A percentile compares a stretch with the other conserved stretches of the same genome.
phyloP scores from a whole-genome alignment of 2,797 vertebrate genomes.

The Microhierax caerulescens region DNA sequence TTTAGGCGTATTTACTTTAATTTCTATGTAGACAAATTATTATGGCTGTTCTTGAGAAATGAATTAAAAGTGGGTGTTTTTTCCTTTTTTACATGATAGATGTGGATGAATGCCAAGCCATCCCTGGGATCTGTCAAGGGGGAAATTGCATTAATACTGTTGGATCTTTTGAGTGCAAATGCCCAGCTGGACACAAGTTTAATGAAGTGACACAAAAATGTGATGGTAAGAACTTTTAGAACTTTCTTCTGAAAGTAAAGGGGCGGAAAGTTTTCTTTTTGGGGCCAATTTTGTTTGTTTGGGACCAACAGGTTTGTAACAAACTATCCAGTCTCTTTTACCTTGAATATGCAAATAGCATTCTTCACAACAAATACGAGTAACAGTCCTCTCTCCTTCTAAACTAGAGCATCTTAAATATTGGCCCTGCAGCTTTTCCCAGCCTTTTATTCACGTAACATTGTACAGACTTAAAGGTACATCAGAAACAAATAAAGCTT shows the following conservation, averaged over 20 bases:
- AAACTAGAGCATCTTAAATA: constrained; percentile 16
- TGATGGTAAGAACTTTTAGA: constrained; percentile 85
- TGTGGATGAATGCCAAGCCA: constrained; percentile 99
- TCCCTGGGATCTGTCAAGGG: constrained; percentile 97
- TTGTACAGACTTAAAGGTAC: constrained; percentile 19
- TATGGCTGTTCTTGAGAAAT: constrained; percentile 42
- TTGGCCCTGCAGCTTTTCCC: constrained; percentile 25
- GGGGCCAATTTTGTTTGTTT: not conserved
- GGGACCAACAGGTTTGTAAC: not conserved
- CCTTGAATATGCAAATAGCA: not conserved
- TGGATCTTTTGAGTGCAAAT: constrained; percentile 99
- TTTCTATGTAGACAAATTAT: constrained; percentile 42
- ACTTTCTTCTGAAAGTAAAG: not conserved
- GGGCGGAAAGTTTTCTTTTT: not conserved
- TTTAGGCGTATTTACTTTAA: constrained; percentile 20
- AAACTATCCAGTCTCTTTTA: not conserved
- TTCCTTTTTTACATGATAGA: constrained; percentile 79
- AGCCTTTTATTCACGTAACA: not conserved
- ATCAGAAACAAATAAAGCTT: constrained; percentile 60
- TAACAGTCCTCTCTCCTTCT: not conserved
- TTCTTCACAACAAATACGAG: not conserved
- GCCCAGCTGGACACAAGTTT: constrained; percentile 97
- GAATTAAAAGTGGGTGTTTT: constrained; percentile 31
- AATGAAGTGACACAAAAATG: constrained; percentile 97
- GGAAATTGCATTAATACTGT: constrained; percentile 99